Evolutionary conservation across 1,140 invertebrate genomes (phyloP).

Genomic region (Holcopasites calliopsidis): DNA sequence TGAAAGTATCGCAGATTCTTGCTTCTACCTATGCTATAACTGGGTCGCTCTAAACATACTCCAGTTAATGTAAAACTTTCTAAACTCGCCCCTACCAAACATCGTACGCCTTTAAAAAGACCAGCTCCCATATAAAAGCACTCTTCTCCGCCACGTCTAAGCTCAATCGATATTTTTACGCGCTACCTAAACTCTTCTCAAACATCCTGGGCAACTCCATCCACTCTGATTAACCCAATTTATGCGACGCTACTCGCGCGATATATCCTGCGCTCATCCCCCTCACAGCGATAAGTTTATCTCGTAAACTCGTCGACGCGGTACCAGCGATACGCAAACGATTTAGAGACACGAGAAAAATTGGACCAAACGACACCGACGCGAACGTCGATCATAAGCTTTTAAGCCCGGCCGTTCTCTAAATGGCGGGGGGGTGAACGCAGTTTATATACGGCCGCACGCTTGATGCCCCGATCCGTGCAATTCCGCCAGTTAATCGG

Average conservation of each 20-base stretch:
- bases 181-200: too few relatives aligned
- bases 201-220: too few relatives aligned
- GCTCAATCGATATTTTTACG: too few relatives aligned
- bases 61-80: neutral
- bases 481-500: slow-evolving; percentile 42
- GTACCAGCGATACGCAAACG: neutral
- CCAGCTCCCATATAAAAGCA: too few relatives aligned
- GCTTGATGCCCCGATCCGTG: slow-evolving; percentile 31
- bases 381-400: slow-evolving; percentile 36
- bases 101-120: too few relatives aligned
- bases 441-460: slow-evolving; percentile 24
- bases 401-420: slow-evolving; percentile 11
- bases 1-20: neutral
- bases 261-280: too few relatives aligned
- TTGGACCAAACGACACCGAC: neutral
- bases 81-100: neutral
- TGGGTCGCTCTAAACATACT: neutral
- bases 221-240: too few relatives aligned
- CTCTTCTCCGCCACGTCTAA: too few relatives aligned
- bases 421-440: slow-evolving; percentile 16
- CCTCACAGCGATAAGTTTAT: too few relatives aligned
- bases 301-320: neutral
- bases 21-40: neutral
- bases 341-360: neutral
- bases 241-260: too few relatives aligned